These are phyloP conservation scores for Dynastes hyllus DNA, from an alignment of 2,888 invertebrate genomes.

Conservation along the genomic window DNA sequence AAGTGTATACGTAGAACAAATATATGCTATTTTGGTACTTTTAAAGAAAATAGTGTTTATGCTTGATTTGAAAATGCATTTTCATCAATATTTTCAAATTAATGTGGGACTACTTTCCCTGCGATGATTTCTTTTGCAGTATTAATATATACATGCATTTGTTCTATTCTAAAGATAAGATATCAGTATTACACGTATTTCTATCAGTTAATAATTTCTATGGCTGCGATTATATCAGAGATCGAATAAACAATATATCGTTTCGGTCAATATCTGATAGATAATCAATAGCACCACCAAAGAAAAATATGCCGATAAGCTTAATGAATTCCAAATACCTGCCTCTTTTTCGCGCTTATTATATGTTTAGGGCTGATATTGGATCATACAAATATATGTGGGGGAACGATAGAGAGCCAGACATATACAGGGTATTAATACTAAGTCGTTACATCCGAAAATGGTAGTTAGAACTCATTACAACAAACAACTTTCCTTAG, in stretches of 20 bases:
- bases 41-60: no score
- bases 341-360: background rate
- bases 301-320: background rate
- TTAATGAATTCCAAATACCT: constrained; percentile 5
- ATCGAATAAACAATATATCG: background rate
- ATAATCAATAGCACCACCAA: constrained; percentile 18
- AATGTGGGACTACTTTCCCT: no score
- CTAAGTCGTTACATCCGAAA: no score
- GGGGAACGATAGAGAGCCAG: background rate
- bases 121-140: no score
- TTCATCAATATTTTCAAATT: no score
- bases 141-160: no score
- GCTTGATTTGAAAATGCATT: no score
- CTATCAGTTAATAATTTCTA: background rate
- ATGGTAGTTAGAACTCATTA: no score
- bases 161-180: no score
- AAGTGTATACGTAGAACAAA: no score
- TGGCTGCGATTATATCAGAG: background rate
- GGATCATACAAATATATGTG: background rate
- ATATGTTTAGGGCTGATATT: background rate
- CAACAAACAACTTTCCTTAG: no score
- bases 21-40: no score
- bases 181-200: background rate
- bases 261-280: constrained; percentile 28
- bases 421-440: background rate